Base-by-base conservation (phyloP, 2,113 vertebrate genomes). In the Pangasianodon gigas region DNA sequence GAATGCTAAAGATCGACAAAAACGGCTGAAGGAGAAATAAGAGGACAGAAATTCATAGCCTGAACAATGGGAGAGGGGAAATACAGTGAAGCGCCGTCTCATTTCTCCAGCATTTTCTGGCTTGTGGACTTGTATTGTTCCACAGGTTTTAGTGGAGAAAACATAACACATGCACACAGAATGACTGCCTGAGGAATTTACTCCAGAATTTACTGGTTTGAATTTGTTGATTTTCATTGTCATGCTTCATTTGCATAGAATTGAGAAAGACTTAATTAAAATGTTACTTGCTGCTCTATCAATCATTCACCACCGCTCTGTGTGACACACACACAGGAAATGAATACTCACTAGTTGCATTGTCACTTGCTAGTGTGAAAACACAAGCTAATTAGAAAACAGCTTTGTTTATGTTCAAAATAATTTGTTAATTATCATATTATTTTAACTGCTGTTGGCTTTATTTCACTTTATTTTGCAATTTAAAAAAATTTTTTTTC, bases 41-140 rank as follows among this genome's bases (percentile, higher is more conserved):
- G 16, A 85, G 84, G 41, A 67, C 37, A 11, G 54, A 29, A 44
- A 60, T 44, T 60, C 52, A 29, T 3, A 74, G 60, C 5, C 14
- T 82, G 6, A 54, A 77, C 51, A 54, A 37, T 26, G 19, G 82
- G 60, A 79, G 69, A 19, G 2, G 62, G 32, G 83, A 80, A 37
- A 89, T 48, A 87, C 80, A 54, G n/a, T 51, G 48, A 87, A 83
- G 37, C 58, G 65, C 41, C 16, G 26, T n/a, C n/a, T 86, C 18
- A 21, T 46, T 58, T 29, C 46, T 80, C 60, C n/a, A 0, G 18
- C 41, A 46, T 9, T 80, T 81, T 16, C 29, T 81, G 6, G 2
- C 46, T 51, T 11, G 24, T 13, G n/a, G n/a, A 16, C 37, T 75
- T 18, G 32, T 0, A 10, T 1, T 24, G 44, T 46, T 37, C 37